These are phyloP conservation scores for Nestor notabilis DNA, from an alignment of 2,113 vertebrate species.

Conservation along the genomic window DNA sequence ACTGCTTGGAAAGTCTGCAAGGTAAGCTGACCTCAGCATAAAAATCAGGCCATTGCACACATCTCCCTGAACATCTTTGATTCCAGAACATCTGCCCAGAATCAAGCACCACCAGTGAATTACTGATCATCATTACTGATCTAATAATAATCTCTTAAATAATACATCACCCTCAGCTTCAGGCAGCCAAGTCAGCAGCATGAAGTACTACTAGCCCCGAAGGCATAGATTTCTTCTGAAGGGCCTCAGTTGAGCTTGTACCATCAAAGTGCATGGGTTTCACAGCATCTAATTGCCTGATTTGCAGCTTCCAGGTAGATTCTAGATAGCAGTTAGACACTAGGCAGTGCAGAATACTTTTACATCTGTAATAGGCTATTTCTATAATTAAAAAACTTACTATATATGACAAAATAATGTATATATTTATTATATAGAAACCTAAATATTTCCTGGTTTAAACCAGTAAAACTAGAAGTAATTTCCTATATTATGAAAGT, in stretches of 20 bases:
- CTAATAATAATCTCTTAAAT: conserved; percentile 44
- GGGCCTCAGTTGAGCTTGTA: conserved; percentile 24
- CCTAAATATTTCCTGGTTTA: neutral
- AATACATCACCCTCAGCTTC: neutral
- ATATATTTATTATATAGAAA: neutral
- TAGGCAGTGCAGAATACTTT: neutral
- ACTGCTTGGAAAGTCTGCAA: neutral
- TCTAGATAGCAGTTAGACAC: neutral
- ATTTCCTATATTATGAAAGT: neutral
- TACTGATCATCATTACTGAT: conserved; percentile 40
- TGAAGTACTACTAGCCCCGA: neutral
- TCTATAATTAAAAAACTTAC: neutral
- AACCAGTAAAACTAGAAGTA: neutral
- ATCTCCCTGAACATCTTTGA: neutral
- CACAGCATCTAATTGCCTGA: neutral
- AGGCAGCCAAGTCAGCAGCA: conserved; percentile 3
- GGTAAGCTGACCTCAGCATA: neutral
- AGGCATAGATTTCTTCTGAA: conserved; percentile 53
- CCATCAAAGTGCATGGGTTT: neutral
- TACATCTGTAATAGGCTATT: neutral
- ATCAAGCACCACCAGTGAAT: conserved; percentile 34
- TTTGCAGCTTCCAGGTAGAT: neutral
- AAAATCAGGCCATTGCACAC: neutral
- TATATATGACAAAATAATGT: neutral
- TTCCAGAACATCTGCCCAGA: conserved; percentile 44